These are phyloP conservation scores for Drosophila recens DNA, from an alignment of 2,888 invertebrate genomes.

Conservation along the genomic window DNA sequence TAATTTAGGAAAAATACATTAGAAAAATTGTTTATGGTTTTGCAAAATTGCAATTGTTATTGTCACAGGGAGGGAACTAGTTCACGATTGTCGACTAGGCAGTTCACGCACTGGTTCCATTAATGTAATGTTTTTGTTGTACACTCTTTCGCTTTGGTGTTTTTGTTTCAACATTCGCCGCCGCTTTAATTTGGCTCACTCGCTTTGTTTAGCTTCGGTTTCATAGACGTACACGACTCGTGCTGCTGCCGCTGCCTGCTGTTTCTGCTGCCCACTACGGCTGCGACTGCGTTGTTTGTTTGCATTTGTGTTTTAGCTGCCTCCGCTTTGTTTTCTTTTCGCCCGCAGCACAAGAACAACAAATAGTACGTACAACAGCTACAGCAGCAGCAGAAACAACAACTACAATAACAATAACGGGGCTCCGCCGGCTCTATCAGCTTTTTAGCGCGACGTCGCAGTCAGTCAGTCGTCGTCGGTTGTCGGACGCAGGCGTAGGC, in stretches of 20 bases:
- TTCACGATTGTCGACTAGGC: conserved; percentile 8
- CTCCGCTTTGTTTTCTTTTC: conserved; percentile 62
- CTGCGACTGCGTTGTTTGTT: conserved; percentile 70
- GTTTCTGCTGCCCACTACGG: conserved; percentile 41
- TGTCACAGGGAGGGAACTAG: conserved; percentile 24
- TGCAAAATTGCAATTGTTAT: background rate
- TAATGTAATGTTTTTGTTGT: conserved; percentile 28
- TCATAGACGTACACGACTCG: conserved; percentile 52
- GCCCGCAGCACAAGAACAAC: conserved; percentile 61
- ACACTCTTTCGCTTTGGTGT: conserved; percentile 47
- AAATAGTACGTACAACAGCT: conserved; percentile 47
- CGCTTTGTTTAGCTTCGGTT: conserved; percentile 62
- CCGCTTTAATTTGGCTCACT: conserved; percentile 66
- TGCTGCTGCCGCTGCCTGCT: conserved; percentile 35
- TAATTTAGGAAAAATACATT: background rate
- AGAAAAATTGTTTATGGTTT: background rate
- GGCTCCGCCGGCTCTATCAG: conserved; percentile 68
- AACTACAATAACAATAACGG: conserved; percentile 40
- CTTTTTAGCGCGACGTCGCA: conserved; percentile 63
- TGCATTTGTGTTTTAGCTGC: conserved; percentile 75
- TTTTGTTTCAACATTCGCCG: conserved; percentile 66
- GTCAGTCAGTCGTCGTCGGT: conserved; percentile 70
- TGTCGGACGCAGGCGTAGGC: conserved; percentile 72
- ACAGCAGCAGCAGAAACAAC: conserved; percentile 23
- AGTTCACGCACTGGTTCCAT: conserved; percentile 35